Evolutionary conservation across 2,113 vertebrate species (phyloP).

Genomic region (Callipepla squamata): DNA sequence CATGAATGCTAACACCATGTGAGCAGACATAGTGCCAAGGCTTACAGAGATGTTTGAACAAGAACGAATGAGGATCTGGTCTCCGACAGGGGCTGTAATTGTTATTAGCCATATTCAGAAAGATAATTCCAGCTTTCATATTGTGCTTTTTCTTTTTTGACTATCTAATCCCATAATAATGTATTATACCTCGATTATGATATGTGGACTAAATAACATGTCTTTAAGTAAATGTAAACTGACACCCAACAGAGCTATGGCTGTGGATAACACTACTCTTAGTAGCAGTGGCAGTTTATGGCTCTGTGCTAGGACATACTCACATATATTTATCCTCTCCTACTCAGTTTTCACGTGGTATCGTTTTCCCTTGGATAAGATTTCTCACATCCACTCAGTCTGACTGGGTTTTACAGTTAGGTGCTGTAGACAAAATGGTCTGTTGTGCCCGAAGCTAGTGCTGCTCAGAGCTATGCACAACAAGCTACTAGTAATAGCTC

Average conservation of each 20-base stretch:
- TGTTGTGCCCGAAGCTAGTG: neutral
- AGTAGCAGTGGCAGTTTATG: neutral
- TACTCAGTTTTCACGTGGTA: neutral
- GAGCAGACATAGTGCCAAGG: neutral
- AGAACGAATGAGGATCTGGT: neutral
- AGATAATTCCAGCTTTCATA: neutral
- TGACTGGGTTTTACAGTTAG: neutral
- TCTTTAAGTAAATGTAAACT: neutral
- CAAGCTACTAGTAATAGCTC: neutral
- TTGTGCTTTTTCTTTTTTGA: neutral
- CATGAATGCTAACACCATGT: neutral
- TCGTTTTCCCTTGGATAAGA: neutral
- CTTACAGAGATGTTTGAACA: neutral
- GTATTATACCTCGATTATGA: neutral
- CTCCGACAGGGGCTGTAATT: neutral
- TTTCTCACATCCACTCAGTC: neutral
- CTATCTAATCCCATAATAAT: neutral
- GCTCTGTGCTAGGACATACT: neutral
- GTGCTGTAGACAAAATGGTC: accelerated
- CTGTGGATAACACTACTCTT: neutral
- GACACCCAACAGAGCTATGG: neutral
- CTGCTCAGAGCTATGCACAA: neutral
- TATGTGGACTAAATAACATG: neutral
- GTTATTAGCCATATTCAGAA: neutral
- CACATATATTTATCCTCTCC: neutral